These are phyloP conservation scores for Theonella swinhoei DNA, from an alignment of 37 sponge, comb jelly and placozoan genomes.

Conservation along the genomic window DNA sequence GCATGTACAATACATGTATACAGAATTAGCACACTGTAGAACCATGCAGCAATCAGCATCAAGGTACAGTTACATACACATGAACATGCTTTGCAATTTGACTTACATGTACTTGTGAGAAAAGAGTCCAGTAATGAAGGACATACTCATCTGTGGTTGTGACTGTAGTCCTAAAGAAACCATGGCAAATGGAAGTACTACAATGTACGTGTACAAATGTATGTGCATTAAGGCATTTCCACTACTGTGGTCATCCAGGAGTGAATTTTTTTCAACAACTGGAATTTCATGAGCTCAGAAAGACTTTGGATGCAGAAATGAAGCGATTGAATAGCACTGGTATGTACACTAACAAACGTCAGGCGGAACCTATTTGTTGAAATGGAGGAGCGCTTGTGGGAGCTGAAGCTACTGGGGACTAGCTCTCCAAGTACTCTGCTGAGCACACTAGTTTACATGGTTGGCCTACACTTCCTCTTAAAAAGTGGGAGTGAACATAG, in stretches of 20 bases:
- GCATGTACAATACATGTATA: too few species aligned
- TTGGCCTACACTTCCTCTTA: slow-evolving; percentile 34
- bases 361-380: not conserved
- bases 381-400: slow-evolving; percentile 32
- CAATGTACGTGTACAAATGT: too few species aligned
- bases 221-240: too few species aligned
- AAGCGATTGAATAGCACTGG: slow-evolving; percentile 10
- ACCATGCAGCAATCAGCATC: too few species aligned
- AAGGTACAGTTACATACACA: too few species aligned
- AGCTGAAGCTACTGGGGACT: slow-evolving; percentile 31
- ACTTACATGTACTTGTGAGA: too few species aligned
- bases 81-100: too few species aligned
- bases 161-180: too few species aligned
- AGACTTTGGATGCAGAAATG: slow-evolving; percentile 18
- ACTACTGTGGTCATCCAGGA: not conserved
- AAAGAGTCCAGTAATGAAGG: too few species aligned
- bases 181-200: too few species aligned
- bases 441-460: slow-evolving; percentile 31
- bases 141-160: too few species aligned
- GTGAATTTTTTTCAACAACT: slow-evolving; percentile 13
- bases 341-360: not conserved
- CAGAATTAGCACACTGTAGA: too few species aligned
- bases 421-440: slow-evolving; percentile 15
- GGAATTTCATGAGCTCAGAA: not conserved
- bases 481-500: slow-evolving; percentile 37